phyloP scores from a whole-genome alignment of 2,113 vertebrate genomes.

The Oreocharis arfaki region DNA sequence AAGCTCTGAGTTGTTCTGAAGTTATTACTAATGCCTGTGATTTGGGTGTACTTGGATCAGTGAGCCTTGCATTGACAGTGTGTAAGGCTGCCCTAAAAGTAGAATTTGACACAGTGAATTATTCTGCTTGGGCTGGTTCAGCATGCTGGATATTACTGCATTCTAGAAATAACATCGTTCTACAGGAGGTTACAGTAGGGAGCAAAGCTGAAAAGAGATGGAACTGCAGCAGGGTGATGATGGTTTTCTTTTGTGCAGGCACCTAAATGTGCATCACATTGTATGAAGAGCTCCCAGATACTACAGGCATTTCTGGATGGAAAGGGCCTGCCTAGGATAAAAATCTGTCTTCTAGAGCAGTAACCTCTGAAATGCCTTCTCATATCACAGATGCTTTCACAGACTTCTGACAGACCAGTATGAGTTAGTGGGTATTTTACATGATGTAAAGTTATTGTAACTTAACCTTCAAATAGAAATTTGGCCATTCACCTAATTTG shows the following conservation, averaged over 20 bases:
- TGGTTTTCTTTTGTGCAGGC: neutral
- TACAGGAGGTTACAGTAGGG: neutral
- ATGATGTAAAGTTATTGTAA: neutral
- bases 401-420: neutral
- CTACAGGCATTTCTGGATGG: fast-evolving
- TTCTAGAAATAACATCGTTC: neutral
- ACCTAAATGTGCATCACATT: neutral
- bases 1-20: neutral
- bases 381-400: neutral
- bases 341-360: neutral
- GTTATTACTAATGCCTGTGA: neutral
- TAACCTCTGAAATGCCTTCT: neutral
- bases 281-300: neutral
- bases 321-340: neutral
- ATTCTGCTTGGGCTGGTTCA: neutral
- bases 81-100: neutral
- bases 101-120: neutral
- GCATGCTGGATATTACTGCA: neutral
- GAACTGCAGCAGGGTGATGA: neutral
- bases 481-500: neutral
- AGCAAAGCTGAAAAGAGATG: neutral
- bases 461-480: neutral
- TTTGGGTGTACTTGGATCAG: neutral
- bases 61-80: neutral
- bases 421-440: neutral